Evolutionary conservation across 2,113 vertebrate genomes (phyloP), one percentile per base, ranked within the genome.

Genomic region (Chrysochloris asiatica): DNA sequence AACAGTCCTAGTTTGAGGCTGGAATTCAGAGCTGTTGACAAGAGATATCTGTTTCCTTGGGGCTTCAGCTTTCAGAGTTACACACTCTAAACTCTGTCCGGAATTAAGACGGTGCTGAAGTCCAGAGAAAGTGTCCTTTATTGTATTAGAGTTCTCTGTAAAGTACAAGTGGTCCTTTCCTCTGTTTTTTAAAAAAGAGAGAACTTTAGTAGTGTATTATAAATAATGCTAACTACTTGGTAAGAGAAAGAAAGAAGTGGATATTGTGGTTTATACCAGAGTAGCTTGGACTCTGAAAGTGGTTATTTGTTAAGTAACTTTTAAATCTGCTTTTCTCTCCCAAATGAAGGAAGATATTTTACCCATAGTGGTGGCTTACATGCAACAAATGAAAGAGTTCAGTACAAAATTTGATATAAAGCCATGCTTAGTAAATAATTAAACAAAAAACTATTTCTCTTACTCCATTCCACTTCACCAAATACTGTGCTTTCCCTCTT

Each of bases 81-180:
- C 71, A 33, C 94, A 75, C 5, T 95, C 89, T 93, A 92, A 78
- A 89, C 36, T 92, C 81, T 91, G 89, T 6, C 71, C 91, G 82
- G 94, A 91, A 87, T 93, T 67, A 71, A 43, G 78, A 56, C 0
- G 36, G 21, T 48, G 91, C 22, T 33, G 89, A 61, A 91, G 59
- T 89, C 90, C 92, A 82, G 87, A 36, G 19, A 91, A 82, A 89
- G 86, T 0, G 2, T 94, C 90, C 65, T 96, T 93, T 3, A 81
- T 72, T 36, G 94, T 91, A 82, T 97, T 94, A 85, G 94, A 90
- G 88, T 95, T 95, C 86, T 98, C 98, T 89, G 97, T 96, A 95
- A 98, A 98, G 95, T 98, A 98, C 30, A 98, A 95, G 92, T 88
- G 97, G 88, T 99, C 98, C 96, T 98, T 98, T 59, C 97, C 98